Evolutionary conservation across 2,888 invertebrate species (phyloP), one percentile per base, ranked within the genome.

Genomic region (Xanthorhoe designata): DNA sequence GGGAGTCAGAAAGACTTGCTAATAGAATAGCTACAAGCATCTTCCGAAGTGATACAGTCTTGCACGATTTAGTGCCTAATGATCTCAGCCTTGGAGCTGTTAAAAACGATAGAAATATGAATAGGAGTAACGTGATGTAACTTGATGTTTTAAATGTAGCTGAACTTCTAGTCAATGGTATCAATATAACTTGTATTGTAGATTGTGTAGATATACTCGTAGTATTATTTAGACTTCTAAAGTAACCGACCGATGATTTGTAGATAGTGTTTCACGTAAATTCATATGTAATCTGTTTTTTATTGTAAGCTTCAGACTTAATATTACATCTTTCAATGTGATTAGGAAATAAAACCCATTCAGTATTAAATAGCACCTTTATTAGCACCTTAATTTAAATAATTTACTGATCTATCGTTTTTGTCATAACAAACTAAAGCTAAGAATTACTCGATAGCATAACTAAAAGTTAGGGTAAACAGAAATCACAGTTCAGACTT

Each of bases 31-130:
- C 92, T 0, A 92, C 91, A 0, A 92, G 90, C 73, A 91, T 91
- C 64, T 92, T 91, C 62, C 83, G 92, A 74, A 90, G 86, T 75
- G 92, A 92, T 49, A 88, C 93, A 0, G 85, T 94, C 8, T 75
- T 94, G 59, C 91, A 92, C 52, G 94, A 94, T 66, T 81, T 94
- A 64, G 88, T 94, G 42, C 94, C 94, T 0, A 94, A 94, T 71
- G 94, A 94, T 81, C 84, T 94, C 58, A 94, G 94, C 75, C 80
- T 94, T 70, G 85, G 86, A 52, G 75, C 85, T 18, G 73, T 81
- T n/a, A 92, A 91, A 68, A 85, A 71, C 56, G 87, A 87, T 61
- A 85, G 89, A 60, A 82, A 75, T 75, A 59, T 81, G 18, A 83
- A 77, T 75, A 87, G 87, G 61, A 86, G 82, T 72, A 87, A 87